Percentiles rank a stretch among this genome's conserved stretches.
phyloP scores from a whole-genome alignment of 2,888 invertebrate species.

The Acleris literana region DNA sequence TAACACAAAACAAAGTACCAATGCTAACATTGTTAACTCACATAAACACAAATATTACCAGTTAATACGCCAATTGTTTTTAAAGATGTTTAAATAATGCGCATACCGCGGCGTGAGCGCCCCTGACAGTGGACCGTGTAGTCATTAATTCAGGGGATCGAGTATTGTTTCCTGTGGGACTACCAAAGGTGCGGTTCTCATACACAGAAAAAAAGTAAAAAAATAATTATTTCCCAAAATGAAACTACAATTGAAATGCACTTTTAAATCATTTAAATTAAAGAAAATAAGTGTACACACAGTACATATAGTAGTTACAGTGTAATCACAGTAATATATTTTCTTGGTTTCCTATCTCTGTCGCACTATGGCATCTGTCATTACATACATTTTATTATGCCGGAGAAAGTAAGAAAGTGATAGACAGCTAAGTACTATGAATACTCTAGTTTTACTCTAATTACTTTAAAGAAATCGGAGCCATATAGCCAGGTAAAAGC shows the following conservation, averaged over 20 bases:
- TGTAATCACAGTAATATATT: no score
- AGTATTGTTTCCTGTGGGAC: conserved; percentile 79
- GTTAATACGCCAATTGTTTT: conserved; percentile 28
- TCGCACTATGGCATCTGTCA: no score
- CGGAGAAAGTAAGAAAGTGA: no score
- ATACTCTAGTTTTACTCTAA: no score
- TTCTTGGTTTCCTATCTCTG: no score
- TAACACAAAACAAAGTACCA: no score
- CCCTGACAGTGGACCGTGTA: conserved; percentile 60
- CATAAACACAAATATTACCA: conserved; percentile 1
- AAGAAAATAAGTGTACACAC: no score
- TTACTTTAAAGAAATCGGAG: no score
- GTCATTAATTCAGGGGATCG: conserved; percentile 80
- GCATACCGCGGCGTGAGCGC: conserved; percentile 42
- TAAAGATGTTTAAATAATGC: conserved; percentile 24
- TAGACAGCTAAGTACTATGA: no score
- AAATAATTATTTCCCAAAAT: background rate
- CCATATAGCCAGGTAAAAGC: no score
- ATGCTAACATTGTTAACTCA: background rate
- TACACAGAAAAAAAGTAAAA: background rate
- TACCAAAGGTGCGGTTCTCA: conserved; percentile 45
- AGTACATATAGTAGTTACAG: no score
- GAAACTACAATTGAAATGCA: background rate
- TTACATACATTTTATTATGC: no score
- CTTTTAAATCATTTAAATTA: background rate